Evolutionary conservation across 64 coral and sea anemone genomes (phyloP).

Genomic region (Montipora cactus): DNA sequence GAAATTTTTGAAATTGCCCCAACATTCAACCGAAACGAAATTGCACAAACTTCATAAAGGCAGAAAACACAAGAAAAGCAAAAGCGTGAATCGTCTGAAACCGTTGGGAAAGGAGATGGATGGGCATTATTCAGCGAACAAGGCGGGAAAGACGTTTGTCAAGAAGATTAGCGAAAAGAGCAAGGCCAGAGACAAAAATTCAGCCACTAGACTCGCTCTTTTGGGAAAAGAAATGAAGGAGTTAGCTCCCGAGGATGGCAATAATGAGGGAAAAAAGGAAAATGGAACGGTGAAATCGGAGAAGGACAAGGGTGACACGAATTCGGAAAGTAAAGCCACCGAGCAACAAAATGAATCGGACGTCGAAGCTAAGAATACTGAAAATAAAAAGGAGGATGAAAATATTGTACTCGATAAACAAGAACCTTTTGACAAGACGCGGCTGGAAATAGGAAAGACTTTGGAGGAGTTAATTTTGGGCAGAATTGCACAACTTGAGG

Average conservation of each 20-base stretch:
- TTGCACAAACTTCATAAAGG: slow-evolving; percentile 18
- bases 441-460: slow-evolving; percentile 13
- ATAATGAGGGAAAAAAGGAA: background rate
- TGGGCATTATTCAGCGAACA: background rate
- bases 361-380: background rate
- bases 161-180: background rate
- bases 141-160: background rate
- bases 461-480: slow-evolving; percentile 39
- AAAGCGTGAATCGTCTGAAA: slow-evolving; percentile 27
- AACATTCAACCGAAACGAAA: slow-evolving; percentile 6
- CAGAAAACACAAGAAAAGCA: background rate
- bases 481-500: slow-evolving; percentile 30
- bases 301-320: background rate
- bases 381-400: background rate
- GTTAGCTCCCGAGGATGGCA: background rate
- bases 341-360: background rate
- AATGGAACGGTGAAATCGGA: background rate
- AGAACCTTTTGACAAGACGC: slow-evolving; percentile 8
- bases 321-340: background rate
- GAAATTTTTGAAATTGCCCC: background rate
- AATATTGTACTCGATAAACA: slow-evolving; percentile 6
- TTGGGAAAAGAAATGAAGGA: slow-evolving; percentile 33
- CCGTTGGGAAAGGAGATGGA: background rate
- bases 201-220: background rate
- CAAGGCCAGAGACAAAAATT: background rate